phyloP scores from a whole-genome alignment of 1,140 invertebrate genomes.

The Popillia japonica region DNA sequence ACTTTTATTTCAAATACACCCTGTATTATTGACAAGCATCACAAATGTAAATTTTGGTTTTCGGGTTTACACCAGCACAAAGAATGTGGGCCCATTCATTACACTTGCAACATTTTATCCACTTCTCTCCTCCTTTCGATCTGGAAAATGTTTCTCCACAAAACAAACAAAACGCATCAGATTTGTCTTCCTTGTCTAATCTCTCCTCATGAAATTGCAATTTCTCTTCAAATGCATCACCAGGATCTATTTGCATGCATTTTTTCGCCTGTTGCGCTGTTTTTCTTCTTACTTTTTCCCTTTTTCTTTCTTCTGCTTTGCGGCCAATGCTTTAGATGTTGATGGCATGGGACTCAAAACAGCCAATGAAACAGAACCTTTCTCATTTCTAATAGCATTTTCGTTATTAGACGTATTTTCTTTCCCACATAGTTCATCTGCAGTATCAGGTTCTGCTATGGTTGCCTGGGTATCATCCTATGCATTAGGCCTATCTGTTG shows the following conservation, averaged over 20 bases:
- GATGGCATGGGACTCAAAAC: neutral
- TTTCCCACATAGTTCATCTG: neutral
- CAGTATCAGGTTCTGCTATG: neutral
- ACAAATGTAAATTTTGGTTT: too few relatives aligned
- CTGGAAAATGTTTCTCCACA: neutral
- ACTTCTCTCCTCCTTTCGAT: slow-evolving; percentile 9
- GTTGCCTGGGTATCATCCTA: neutral
- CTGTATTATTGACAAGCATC: too few relatives aligned
- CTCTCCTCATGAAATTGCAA: neutral
- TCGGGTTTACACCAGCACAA: neutral
- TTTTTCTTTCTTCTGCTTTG: neutral
- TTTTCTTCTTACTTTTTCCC: neutral
- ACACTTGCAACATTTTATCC: neutral
- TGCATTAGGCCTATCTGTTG: neutral
- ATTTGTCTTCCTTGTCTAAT: neutral
- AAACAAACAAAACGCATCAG: neutral
- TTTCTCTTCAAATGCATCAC: too few relatives aligned
- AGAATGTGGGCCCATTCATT: neutral
- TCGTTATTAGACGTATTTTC: neutral
- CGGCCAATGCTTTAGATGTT: neutral
- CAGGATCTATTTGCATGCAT: too few relatives aligned
- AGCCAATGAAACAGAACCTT: neutral
- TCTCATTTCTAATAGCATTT: neutral
- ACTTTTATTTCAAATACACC: too few relatives aligned
- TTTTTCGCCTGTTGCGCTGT: neutral